Evolutionary conservation across 2,113 vertebrate species (phyloP).

Genomic region (Chascanopsetta lugubris): DNA sequence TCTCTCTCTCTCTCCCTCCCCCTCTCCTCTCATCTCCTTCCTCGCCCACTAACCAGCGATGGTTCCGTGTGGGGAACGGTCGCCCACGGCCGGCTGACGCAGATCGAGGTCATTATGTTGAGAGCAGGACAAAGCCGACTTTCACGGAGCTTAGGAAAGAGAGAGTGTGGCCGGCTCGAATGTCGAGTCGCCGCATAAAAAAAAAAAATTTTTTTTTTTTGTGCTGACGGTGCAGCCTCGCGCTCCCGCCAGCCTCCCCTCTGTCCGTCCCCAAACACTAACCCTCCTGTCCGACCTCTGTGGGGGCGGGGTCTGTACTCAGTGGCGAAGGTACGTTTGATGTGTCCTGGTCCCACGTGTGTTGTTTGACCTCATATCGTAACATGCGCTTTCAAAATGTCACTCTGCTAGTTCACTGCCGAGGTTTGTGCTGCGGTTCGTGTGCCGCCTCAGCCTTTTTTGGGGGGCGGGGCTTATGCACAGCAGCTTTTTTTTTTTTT

Average conservation of each 20-base stretch:
- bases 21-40: constrained; percentile 12
- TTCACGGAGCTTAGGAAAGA: constrained; percentile 39
- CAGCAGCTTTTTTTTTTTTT: not conserved
- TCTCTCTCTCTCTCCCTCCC: constrained; percentile 40
- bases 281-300: constrained; percentile 64
- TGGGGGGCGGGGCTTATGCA: not conserved
- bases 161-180: constrained; percentile 41
- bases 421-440: constrained; percentile 24
- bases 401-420: constrained; percentile 49
- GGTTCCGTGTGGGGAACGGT: constrained; percentile 1
- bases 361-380: constrained; percentile 54
- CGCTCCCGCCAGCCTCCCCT: constrained; percentile 41
- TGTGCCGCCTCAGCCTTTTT: constrained; percentile 7
- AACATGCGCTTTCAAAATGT: constrained; percentile 68
- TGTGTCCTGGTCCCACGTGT: constrained; percentile 62
- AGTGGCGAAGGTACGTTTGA: constrained; percentile 75
- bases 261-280: constrained; percentile 70
- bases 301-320: constrained; percentile 60
- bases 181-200: constrained; percentile 52
- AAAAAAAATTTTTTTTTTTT: no score
- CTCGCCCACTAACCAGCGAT: constrained; percentile 54
- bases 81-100: constrained; percentile 22
- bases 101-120: constrained; percentile 35
- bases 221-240: constrained; percentile 58
- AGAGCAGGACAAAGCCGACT: constrained; percentile 29